Evolutionary conservation across 2,113 vertebrate species (phyloP).

Genomic region (Coracopsis vasa): DNA sequence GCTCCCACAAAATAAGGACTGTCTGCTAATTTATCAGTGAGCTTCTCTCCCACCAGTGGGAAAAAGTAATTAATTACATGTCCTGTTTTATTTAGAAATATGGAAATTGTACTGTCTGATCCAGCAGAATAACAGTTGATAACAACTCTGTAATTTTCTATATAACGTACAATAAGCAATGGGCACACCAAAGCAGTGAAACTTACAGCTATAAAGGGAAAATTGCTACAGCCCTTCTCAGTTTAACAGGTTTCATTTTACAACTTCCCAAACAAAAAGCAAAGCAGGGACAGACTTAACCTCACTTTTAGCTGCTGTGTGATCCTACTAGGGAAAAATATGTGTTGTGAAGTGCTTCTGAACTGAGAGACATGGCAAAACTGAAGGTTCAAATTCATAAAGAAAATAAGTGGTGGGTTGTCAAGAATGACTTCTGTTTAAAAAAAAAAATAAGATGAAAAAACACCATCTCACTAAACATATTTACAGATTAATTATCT

Average conservation of each 20-base stretch:
- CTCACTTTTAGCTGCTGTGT: neutral
- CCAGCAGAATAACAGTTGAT: neutral
- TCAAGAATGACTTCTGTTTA: neutral
- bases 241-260: neutral
- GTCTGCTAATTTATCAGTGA: neutral
- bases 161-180: neutral
- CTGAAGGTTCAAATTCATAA: neutral
- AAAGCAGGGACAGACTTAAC: neutral
- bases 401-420: neutral
- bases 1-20: neutral
- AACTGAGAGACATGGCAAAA: neutral
- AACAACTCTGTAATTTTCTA: neutral
- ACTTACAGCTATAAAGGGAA: neutral
- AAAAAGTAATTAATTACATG: neutral
- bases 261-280: neutral
- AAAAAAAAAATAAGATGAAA: neutral
- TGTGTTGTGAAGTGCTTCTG: neutral
- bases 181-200: neutral
- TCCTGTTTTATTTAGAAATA: neutral
- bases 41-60: neutral
- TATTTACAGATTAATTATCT: neutral
- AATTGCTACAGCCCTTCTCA: neutral
- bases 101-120: neutral
- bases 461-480: neutral
- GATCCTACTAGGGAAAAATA: neutral